A percentile compares a stretch with the other conserved stretches of the same genome.
phyloP scores from a whole-genome alignment of 2,797 vertebrate species.

The Darevskia nairensis region DNA sequence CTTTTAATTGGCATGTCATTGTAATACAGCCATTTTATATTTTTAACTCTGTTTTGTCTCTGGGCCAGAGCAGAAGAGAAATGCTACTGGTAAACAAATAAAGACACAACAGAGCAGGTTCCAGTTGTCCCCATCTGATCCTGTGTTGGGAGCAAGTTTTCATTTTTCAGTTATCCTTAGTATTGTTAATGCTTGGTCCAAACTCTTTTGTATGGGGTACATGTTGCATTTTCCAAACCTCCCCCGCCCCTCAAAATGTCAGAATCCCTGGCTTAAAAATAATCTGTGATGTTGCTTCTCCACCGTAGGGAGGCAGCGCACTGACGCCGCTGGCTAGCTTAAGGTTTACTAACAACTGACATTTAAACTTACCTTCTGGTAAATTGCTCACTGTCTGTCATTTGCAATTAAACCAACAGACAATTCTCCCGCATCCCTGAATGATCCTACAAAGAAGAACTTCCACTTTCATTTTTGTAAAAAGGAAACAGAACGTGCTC shows the following conservation, averaged over 20 bases:
- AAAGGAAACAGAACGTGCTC: accelerated
- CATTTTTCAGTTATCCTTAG: not conserved
- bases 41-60: not conserved
- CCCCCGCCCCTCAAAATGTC: not conserved
- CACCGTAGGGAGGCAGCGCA: not conserved
- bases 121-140: not conserved
- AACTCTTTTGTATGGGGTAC: not conserved
- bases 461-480: not conserved
- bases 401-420: constrained; percentile 38
- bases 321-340: not conserved
- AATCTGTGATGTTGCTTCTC: not conserved
- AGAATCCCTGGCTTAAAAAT: not conserved
- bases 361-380: constrained; percentile 8
- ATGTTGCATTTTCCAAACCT: accelerated
- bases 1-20: not conserved
- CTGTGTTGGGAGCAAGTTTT: not conserved
- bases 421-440: not conserved
- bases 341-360: constrained; percentile 21
- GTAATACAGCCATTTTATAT: not conserved
- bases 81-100: not conserved
- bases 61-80: not conserved
- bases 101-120: not conserved
- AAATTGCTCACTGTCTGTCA: not conserved
- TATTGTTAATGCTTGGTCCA: not conserved
- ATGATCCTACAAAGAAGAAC: not conserved